Conservation (phyloP, 2,888 invertebrate genomes). For the Branchipolynoe longqiensis region DNA sequence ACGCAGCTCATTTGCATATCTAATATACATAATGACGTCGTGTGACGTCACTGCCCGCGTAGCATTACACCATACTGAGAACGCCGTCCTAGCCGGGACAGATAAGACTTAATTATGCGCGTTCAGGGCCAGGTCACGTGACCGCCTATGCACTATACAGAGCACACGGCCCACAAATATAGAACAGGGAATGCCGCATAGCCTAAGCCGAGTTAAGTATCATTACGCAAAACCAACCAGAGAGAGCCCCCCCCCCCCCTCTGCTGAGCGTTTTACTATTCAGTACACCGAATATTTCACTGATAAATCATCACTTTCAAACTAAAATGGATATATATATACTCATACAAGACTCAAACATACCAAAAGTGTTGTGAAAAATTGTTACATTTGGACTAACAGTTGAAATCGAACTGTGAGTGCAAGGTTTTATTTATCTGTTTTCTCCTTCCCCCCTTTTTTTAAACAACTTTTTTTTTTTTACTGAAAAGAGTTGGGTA, state of each 20-base stretch:
- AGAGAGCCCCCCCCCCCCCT: too few relatives aligned
- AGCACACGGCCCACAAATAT: not conserved
- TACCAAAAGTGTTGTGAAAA: too few relatives aligned
- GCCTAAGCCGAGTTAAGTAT: not conserved
- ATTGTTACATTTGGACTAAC: too few relatives aligned
- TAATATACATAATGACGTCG: not conserved
- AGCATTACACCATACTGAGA: not conserved
- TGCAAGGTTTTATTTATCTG: too few relatives aligned
- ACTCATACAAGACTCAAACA: too few relatives aligned
- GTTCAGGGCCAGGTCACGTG: not conserved
- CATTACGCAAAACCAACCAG: not conserved
- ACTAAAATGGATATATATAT: not conserved
- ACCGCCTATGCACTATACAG: not conserved
- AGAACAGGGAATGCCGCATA: not conserved
- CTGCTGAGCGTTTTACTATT: too few relatives aligned
- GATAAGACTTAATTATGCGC: not conserved
- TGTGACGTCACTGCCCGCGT: constrained; percentile 7
- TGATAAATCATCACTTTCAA: too few relatives aligned
- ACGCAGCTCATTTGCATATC: constrained; percentile 18
- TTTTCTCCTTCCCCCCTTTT: too few relatives aligned
- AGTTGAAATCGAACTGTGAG: too few relatives aligned
- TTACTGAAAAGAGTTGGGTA: too few relatives aligned
- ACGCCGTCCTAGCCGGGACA: not conserved
- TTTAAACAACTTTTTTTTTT: too few relatives aligned
- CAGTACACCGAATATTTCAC: too few relatives aligned